phyloP scores from a whole-genome alignment of 2,888 invertebrate species.

The Campoletis raptor region DNA sequence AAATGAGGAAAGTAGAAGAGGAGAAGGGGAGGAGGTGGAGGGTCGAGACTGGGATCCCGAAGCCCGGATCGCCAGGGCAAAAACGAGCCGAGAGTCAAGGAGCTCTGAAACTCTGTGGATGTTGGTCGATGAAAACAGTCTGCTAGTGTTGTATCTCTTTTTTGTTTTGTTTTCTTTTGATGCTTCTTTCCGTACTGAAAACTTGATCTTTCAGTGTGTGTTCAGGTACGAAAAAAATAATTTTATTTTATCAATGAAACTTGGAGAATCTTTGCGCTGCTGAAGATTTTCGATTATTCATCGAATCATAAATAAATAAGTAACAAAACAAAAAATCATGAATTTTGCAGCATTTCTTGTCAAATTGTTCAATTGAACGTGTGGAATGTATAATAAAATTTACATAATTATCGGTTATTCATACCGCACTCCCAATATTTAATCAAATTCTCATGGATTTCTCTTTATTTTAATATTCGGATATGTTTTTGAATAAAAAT shows the following conservation, averaged over 20 bases:
- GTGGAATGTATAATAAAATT: background rate
- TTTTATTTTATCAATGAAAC: background rate
- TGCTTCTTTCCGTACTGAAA: conserved; percentile 12
- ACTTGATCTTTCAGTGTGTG: background rate
- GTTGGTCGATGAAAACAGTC: conserved; percentile 42
- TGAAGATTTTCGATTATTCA: background rate
- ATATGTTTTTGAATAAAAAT: background rate
- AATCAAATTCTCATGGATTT: background rate
- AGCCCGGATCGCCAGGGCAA: conserved; percentile 51
- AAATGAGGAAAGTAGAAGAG: background rate
- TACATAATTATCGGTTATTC: background rate
- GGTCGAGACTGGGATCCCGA: conserved; percentile 34
- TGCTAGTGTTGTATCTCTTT: conserved; percentile 1
- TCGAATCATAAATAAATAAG: background rate
- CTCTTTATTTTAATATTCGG: background rate
- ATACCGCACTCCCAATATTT: background rate
- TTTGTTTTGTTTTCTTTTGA: background rate
- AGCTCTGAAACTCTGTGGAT: conserved; percentile 49
- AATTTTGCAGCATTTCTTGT: background rate
- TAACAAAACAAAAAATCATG: background rate
- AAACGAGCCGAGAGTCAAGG: conserved; percentile 49
- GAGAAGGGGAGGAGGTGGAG: background rate
- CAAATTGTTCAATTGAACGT: background rate
- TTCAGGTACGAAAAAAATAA: background rate
- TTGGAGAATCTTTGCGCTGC: background rate